These are phyloP conservation scores for Morone chrysops DNA, from an alignment of 2,113 vertebrate genomes.

Conservation along the genomic window DNA sequence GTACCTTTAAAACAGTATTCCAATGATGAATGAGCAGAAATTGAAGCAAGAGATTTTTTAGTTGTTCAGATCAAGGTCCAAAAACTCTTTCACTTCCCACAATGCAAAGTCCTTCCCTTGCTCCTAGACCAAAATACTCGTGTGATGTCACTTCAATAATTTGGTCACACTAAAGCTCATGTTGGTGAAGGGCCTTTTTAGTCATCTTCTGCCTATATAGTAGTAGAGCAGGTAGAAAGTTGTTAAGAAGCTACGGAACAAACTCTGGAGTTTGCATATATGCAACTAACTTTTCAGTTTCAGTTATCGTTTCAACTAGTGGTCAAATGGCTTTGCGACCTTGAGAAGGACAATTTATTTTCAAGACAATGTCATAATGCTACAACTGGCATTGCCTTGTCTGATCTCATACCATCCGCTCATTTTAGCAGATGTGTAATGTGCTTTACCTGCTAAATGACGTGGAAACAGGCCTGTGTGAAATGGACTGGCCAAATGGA, in stretches of 20 bases:
- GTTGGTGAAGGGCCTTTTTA: background rate
- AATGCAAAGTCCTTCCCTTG: background rate
- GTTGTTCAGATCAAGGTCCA: no score
- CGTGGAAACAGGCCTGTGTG: conserved; percentile 67
- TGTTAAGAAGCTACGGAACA: background rate
- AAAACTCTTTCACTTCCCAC: background rate
- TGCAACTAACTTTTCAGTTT: background rate
- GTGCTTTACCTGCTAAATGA: conserved; percentile 80
- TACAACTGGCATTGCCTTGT: conserved; percentile 11
- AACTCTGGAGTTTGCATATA: background rate
- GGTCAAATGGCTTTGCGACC: conserved; percentile 14
- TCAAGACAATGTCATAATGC: conserved; percentile 42
- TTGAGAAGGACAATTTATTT: conserved; percentile 56
- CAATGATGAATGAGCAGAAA: background rate
- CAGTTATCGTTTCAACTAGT: background rate
- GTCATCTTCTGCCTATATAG: background rate
- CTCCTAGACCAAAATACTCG: background rate
- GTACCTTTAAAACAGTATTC: background rate
- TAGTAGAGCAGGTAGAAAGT: background rate
- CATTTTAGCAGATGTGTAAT: conserved; percentile 79
- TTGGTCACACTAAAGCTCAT: no score
- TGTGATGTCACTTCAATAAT: background rate
- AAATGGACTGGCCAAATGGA: conserved; percentile 79
- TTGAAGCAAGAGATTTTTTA: no score
- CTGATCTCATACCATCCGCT: conserved; percentile 46